Evolutionary conservation across 2,888 invertebrate species (phyloP).

Genomic region (Rotaria sp.): DNA sequence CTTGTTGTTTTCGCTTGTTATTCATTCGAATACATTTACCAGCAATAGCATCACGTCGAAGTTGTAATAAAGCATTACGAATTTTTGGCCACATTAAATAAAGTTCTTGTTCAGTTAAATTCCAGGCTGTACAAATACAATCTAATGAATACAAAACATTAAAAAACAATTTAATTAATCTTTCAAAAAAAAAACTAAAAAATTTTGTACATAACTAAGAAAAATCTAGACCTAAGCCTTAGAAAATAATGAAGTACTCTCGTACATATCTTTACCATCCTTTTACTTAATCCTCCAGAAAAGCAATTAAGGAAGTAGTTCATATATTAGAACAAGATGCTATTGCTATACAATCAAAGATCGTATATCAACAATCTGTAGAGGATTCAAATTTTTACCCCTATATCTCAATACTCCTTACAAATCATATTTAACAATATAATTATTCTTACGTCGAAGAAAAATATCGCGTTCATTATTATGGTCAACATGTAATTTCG

Average conservation of each 20-base stretch:
- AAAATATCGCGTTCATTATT: not conserved
- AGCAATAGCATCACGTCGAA: not conserved
- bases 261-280: too few species aligned
- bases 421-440: not conserved
- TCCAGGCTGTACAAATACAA: constrained; percentile 12
- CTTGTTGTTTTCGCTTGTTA: not conserved
- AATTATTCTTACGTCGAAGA: not conserved
- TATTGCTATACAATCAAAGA: too few species aligned
- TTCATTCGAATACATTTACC: constrained; percentile 26
- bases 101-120: not conserved
- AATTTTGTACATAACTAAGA: too few species aligned
- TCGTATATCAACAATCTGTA: too few species aligned
- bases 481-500: not conserved
- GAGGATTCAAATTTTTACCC: not conserved
- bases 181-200: too few species aligned
- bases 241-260: too few species aligned
- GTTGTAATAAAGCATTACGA: not conserved
- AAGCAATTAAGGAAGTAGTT: too few species aligned
- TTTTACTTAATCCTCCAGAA: too few species aligned
- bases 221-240: too few species aligned
- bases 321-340: too few species aligned
- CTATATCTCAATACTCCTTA: not conserved
- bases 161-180: not conserved
- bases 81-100: not conserved
- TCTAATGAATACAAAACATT: not conserved